Percentiles rank a stretch among this genome's conserved stretches.
These are phyloP conservation scores for Bursaphelenchus mucronatus DNA, from an alignment of 1,140 invertebrate genomes.

Conservation along the genomic window DNA sequence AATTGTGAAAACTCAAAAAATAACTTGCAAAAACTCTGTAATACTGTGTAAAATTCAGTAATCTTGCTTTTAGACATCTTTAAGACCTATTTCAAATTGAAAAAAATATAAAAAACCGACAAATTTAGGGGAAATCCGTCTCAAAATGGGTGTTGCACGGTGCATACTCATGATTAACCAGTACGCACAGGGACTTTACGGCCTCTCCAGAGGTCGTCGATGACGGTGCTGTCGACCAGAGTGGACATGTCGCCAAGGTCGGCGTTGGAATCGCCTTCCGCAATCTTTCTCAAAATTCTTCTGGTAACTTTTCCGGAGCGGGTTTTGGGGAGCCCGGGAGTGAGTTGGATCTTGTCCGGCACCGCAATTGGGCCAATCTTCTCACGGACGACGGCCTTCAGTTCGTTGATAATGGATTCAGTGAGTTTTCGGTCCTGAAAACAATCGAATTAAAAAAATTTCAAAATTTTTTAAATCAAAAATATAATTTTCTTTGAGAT, in stretches of 20 bases:
- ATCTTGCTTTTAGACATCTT: not conserved
- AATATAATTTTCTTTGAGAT: not conserved
- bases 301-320: slow-evolving; percentile 97
- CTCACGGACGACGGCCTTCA: slow-evolving; percentile 70
- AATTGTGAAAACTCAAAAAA: no score
- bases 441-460: slow-evolving; percentile 4
- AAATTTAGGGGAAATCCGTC: no score
- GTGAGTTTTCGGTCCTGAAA: slow-evolving; percentile 32
- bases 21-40: no score
- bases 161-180: not conserved
- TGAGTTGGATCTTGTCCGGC: slow-evolving; percentile 76
- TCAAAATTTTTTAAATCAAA: not conserved
- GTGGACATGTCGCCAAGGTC: slow-evolving; percentile 89
- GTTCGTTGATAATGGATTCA: slow-evolving; percentile 34
- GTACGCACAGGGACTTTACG: slow-evolving; percentile 14
- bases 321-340: slow-evolving; percentile 87
- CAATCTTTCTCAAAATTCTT: slow-evolving; percentile 84
- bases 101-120: not conserved
- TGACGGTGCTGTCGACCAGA: slow-evolving; percentile 78
- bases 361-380: slow-evolving; percentile 92
- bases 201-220: slow-evolving; percentile 70
- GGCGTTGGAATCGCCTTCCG: slow-evolving; percentile 71
- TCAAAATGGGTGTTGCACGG: not conserved
- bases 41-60: not conserved
- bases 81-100: not conserved